phyloP scores from a whole-genome alignment of 2,888 invertebrate genomes.

The Electrophaes corylata region DNA sequence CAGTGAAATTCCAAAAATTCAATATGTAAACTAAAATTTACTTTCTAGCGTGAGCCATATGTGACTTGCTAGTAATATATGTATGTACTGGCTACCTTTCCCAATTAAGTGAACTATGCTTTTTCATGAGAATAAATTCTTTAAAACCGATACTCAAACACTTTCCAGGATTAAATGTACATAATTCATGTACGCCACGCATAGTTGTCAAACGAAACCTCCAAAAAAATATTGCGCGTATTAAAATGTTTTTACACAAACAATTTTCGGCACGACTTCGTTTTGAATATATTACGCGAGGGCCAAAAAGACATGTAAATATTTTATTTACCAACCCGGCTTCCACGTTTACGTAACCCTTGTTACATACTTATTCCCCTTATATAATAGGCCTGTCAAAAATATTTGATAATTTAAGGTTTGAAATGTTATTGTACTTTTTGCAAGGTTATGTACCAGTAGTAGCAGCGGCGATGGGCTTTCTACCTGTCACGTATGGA shows the following conservation, averaged over 20 bases:
- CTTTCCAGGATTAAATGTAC: slow-evolving; percentile 14
- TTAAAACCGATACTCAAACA: not conserved
- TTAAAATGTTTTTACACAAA: slow-evolving; percentile 57
- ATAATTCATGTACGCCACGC: slow-evolving; percentile 29
- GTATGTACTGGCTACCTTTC: too few relatives aligned
- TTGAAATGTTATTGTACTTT: too few relatives aligned
- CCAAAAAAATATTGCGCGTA: slow-evolving; percentile 36
- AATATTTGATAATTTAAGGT: not conserved
- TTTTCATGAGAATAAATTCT: too few relatives aligned
- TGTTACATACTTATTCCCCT: not conserved
- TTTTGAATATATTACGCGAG: slow-evolving; percentile 59
- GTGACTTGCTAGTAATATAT: too few relatives aligned
- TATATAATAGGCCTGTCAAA: slow-evolving; percentile 6
- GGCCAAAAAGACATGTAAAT: slow-evolving; percentile 58
- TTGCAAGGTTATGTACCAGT: too few relatives aligned
- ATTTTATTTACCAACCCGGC: slow-evolving; percentile 60
- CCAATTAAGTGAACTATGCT: too few relatives aligned
- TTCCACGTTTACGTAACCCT: slow-evolving; percentile 45
- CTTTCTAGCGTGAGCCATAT: too few relatives aligned
- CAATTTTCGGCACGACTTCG: slow-evolving; percentile 52
- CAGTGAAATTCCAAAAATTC: too few relatives aligned
- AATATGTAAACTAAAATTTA: too few relatives aligned
- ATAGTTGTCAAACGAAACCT: slow-evolving; percentile 36
- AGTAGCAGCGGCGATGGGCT: too few relatives aligned
- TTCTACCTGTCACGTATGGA: too few relatives aligned